phyloP scores from a whole-genome alignment of 2,113 vertebrate species.

The Morone chrysops region DNA sequence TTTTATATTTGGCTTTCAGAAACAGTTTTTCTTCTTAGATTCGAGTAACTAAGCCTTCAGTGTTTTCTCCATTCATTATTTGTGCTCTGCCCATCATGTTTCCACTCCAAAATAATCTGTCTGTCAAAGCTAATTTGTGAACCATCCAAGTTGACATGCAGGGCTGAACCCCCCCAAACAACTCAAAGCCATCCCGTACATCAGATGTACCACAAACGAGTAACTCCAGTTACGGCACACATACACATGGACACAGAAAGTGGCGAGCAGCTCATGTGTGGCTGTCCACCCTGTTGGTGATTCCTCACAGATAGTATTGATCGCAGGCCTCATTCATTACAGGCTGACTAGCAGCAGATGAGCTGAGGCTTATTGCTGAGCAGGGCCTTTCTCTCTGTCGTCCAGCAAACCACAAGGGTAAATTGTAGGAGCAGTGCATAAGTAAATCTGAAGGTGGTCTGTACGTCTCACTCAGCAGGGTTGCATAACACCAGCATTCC shows the following conservation, averaged over 20 bases:
- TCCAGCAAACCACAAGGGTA: constrained; percentile 67
- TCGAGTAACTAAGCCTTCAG: no score
- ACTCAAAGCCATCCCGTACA: constrained; percentile 15
- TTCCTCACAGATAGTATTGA: constrained; percentile 85
- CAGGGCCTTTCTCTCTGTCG: constrained; percentile 69
- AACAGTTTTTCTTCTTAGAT: no score
- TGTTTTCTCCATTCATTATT: no score
- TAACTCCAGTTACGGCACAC: neutral
- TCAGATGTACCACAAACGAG: constrained; percentile 19
- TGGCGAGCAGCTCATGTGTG: constrained; percentile 63
- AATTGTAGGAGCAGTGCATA: constrained; percentile 72
- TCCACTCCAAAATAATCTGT: neutral
- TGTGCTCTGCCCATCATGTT: no score
- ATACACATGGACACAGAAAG: neutral
- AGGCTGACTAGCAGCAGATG: constrained; percentile 79
- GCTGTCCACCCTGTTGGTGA: constrained; percentile 71
- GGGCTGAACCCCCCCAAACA: constrained; percentile 41
- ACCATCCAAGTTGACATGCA: constrained; percentile 5
- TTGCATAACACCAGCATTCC: constrained; percentile 60
- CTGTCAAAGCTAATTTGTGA: neutral
- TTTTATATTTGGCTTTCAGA: neutral
- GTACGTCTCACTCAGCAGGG: constrained; percentile 68
- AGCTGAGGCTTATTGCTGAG: constrained; percentile 83
- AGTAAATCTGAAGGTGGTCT: constrained; percentile 58
- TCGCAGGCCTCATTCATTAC: constrained; percentile 81